A percentile compares a stretch with the other conserved stretches of the same genome.
Conservation (phyloP, 1,140 invertebrate species). For the Conus betulinus region DNA sequence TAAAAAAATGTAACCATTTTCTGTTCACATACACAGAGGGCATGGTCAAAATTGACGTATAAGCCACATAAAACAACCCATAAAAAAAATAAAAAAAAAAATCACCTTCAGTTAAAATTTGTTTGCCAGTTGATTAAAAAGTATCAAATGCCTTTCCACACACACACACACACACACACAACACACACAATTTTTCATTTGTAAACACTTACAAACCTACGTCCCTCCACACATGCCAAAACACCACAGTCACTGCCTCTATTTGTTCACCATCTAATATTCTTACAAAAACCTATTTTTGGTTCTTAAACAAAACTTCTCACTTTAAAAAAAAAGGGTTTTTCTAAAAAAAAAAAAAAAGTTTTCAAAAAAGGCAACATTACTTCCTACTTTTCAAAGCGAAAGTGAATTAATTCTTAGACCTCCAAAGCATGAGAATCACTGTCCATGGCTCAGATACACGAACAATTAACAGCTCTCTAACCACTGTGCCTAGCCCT, state of each 20-base stretch:
- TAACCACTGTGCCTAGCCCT: too few species aligned
- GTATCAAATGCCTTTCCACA: not conserved
- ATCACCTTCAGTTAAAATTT: not conserved
- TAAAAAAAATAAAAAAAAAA: not conserved
- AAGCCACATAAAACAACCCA: too few species aligned
- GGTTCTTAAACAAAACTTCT: not conserved
- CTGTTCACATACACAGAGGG: not conserved
- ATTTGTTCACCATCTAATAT: not conserved
- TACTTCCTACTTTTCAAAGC: not conserved
- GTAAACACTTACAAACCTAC: not conserved
- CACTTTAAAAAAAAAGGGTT: not conserved
- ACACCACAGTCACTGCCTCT: not conserved
- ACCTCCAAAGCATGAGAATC: too few species aligned
- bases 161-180: slow-evolving; percentile 12
- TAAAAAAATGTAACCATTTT: not conserved
- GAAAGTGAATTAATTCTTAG: not conserved
- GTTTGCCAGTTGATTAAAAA: not conserved
- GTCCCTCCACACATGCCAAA: not conserved
- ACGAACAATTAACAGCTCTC: too few species aligned
- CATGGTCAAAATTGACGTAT: not conserved
- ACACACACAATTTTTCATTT: not conserved
- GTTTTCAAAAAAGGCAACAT: not conserved
- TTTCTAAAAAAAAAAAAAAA: not conserved
- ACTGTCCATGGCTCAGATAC: too few species aligned
- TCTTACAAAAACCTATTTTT: not conserved